Evolutionary conservation across 1,140 invertebrate species (phyloP).

Genomic region (Drosophila murphyi): DNA sequence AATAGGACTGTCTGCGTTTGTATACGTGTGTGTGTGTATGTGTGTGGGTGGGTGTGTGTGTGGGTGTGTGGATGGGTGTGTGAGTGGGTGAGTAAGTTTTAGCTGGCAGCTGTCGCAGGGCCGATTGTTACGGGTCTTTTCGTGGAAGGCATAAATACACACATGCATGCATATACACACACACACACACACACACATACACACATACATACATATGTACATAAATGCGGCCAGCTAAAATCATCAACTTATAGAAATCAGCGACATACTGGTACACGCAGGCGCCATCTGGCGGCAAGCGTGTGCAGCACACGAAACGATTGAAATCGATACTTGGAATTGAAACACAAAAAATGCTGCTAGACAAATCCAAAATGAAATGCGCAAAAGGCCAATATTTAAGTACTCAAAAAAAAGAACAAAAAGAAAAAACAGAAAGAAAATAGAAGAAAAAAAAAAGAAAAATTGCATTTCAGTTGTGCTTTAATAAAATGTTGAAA

Average conservation of each 20-base stretch:
- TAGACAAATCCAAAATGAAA: background rate
- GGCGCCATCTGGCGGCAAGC: constrained; percentile 31
- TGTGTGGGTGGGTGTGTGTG: background rate
- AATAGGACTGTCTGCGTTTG: constrained; percentile 19
- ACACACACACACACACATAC: too few relatives aligned
- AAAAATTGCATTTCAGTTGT: background rate
- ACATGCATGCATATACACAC: too few relatives aligned
- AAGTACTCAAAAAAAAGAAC: background rate
- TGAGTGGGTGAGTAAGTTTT: too few relatives aligned
- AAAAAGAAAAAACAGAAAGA: background rate
- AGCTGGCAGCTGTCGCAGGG: constrained; percentile 3
- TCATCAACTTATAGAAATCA: constrained; percentile 29
- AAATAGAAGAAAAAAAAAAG: background rate
- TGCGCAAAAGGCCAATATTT: background rate
- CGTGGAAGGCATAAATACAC: background rate
- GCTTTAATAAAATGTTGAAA: too few relatives aligned
- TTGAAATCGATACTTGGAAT: constrained; percentile 27
- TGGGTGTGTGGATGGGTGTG: background rate
- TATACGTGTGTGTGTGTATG: too few relatives aligned
- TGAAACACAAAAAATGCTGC: background rate
- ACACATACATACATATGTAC: too few relatives aligned
- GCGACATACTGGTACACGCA: constrained; percentile 9
- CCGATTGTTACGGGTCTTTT: background rate
- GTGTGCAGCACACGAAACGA: constrained; percentile 16
- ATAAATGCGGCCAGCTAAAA: constrained; percentile 19